These are phyloP conservation scores for Xiphydria camelus DNA, from an alignment of 2,888 invertebrate species.

Conservation along the genomic window DNA sequence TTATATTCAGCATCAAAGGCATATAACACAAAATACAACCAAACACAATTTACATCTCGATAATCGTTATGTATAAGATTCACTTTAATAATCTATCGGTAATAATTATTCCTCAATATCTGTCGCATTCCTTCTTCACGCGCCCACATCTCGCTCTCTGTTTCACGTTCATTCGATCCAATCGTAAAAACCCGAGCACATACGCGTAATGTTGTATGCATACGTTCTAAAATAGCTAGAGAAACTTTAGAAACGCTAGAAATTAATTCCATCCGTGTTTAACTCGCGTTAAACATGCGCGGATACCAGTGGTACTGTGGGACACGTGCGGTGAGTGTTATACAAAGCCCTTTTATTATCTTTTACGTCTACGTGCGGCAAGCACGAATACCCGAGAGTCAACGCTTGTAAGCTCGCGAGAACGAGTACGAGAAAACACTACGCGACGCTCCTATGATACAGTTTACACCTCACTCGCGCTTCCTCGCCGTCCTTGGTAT, in stretches of 20 bases:
- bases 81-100: slow-evolving; percentile 32
- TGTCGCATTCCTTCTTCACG: not conserved
- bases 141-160: not conserved
- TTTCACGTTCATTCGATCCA: not conserved
- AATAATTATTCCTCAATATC: slow-evolving; percentile 19
- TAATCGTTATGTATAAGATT: slow-evolving; percentile 41
- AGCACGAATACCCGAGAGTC: no score
- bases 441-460: no score
- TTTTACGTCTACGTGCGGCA: no score
- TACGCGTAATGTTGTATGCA: not conserved
- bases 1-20: slow-evolving; percentile 51
- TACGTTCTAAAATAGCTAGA: not conserved
- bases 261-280: slow-evolving; percentile 3
- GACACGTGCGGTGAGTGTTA: no score
- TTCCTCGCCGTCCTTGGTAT: no score
- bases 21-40: slow-evolving; percentile 51
- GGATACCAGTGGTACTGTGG: no score
- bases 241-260: not conserved
- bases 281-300: no score
- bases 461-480: no score
- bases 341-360: not conserved
- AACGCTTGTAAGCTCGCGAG: no score
- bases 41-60: slow-evolving; percentile 47
- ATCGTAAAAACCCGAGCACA: slow-evolving; percentile 1
- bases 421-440: no score